Percentiles rank a stretch among this genome's conserved stretches.
Evolutionary conservation across 2,797 vertebrate genomes (phyloP).

Genomic region (Meriones psammophilus): DNA sequence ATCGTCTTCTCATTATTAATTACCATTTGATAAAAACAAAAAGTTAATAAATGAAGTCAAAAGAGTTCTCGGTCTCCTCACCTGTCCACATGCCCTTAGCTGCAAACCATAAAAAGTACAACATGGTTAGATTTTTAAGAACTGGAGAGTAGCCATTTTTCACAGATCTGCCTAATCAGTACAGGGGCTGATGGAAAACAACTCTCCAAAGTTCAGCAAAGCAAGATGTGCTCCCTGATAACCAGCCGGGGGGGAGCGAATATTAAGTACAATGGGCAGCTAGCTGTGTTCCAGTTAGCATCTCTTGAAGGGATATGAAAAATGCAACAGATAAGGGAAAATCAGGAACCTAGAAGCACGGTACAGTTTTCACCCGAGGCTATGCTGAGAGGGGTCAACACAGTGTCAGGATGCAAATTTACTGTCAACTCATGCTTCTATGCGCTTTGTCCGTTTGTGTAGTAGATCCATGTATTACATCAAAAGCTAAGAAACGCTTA

Average conservation of each 20-base stretch:
- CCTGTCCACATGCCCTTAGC: conserved; percentile 53
- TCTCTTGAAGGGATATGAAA: conserved; percentile 35
- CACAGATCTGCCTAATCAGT: conserved; percentile 61
- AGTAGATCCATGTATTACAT: neutral
- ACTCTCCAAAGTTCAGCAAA: conserved; percentile 52
- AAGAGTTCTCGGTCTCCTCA: conserved; percentile 51
- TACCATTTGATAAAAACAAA: conserved; percentile 26
- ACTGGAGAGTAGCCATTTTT: conserved; percentile 68
- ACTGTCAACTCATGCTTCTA: neutral
- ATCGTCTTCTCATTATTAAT: conserved; percentile 60
- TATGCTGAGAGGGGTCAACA: neutral
- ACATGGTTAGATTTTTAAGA: conserved; percentile 71
- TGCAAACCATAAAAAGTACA: conserved; percentile 75
- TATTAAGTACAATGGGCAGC: conserved; percentile 34
- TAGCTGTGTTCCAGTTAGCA: neutral
- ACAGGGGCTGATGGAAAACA: conserved; percentile 61
- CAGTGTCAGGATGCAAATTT: neutral
- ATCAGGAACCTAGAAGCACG: conserved; percentile 9
- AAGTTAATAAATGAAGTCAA: conserved; percentile 51
- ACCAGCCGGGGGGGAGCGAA: neutral
- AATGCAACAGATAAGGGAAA: conserved; percentile 55
- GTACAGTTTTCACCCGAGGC: neutral
- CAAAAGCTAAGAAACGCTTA: conserved; percentile 5
- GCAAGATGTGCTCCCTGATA: conserved; percentile 64
- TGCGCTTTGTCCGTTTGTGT: neutral